These are phyloP conservation scores for Pegoplata infirma DNA, from an alignment of 2,888 invertebrate genomes.

Conservation along the genomic window DNA sequence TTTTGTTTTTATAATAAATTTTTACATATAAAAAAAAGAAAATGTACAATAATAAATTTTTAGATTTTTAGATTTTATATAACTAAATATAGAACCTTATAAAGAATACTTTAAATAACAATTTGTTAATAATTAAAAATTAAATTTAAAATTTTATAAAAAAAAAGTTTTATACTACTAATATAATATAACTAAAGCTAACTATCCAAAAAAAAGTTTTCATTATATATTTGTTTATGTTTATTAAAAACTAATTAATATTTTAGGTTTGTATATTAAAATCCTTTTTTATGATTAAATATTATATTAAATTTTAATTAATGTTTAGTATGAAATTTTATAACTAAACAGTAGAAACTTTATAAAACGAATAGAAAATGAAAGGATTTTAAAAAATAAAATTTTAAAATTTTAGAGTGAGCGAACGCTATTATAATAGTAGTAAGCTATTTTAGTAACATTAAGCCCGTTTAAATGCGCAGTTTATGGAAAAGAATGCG, in stretches of 20 bases:
- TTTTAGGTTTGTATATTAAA: neutral
- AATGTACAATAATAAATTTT: neutral
- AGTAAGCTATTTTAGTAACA: too few relatives aligned
- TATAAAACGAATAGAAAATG: too few relatives aligned
- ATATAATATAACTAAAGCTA: neutral
- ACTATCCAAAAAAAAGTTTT: neutral
- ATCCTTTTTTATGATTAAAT: neutral
- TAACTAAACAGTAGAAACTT: neutral
- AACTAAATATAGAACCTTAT: too few relatives aligned
- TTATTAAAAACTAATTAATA: neutral
- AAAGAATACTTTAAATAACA: neutral
- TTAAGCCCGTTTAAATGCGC: too few relatives aligned
- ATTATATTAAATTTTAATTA: neutral
- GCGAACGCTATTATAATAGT: too few relatives aligned
- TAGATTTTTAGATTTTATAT: neutral
- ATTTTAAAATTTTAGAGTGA: too few relatives aligned
- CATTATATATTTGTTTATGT: neutral
- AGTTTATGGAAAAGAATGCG: too few relatives aligned
- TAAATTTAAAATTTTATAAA: neutral
- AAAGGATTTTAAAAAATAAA: too few relatives aligned
- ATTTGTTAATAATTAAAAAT: neutral
- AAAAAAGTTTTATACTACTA: too few relatives aligned
- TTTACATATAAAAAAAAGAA: neutral
- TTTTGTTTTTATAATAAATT: neutral
- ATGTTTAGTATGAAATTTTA: neutral